Base-by-base conservation (phyloP, 2,797 vertebrate species). In the Enteromius paludinosus region DNA sequence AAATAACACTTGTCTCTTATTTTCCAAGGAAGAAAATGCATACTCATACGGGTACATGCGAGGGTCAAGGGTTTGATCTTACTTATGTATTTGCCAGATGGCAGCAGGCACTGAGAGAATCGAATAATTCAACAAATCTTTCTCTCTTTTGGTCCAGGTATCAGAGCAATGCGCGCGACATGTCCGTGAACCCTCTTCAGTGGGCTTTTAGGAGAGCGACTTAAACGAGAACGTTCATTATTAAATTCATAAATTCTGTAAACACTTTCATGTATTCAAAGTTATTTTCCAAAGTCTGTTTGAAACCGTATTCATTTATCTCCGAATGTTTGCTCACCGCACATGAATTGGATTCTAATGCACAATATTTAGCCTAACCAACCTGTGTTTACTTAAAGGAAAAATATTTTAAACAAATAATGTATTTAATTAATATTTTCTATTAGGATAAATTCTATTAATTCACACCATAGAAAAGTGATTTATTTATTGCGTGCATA, bases 191-290 rank as follows among this genome's bases (percentile, higher is more conserved):
- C 87, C 82, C 77, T 78, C 78, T 80, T 59, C 41, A 76, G 33
- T 80, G 80, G 66, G 83, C 38, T 65, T 30, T 30, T 76, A 66
- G 41, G 59, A 83, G 68, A 81, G 73, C 35, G 91, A 92, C 92
- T 86, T 92, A 89, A 94, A 92, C 91, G 88, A 89, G 91, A 86
- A 20, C 72, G 49, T 28, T 73, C 72, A 25, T 64, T 38, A 18
- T 65, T 77, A n/a, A n/a, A n/a, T n/a, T 65, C 6, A 71, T 23
- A 18, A 38, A 69, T 28, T 56, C 4, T 23, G 25, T 41, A 20
- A 18, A n/a, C 17, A 23, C 9, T 38, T 62, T 28, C 30, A 62
- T 38, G 18, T 4, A 70, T 17, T n/a, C 20, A 5, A 35, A 38
- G 9, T 45, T 45, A 49, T 41, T 45, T 11, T 7, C 0, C 41